phyloP scores from a whole-genome alignment of 2,888 invertebrate genomes.

The Metellina segmentata region DNA sequence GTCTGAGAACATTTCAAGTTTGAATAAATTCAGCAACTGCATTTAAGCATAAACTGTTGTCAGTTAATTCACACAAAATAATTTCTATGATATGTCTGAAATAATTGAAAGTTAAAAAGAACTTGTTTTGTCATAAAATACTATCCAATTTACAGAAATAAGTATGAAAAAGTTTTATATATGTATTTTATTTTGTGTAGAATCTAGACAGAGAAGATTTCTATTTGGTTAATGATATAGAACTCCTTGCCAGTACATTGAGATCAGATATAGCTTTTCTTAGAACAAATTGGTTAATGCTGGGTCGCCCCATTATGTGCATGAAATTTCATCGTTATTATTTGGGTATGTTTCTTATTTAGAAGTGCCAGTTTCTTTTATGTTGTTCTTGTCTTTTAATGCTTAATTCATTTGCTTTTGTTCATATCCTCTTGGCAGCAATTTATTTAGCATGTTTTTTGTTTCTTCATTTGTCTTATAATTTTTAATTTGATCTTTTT shows the following conservation, averaged over 20 bases:
- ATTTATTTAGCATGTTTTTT: not conserved
- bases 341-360: slow-evolving; percentile 71
- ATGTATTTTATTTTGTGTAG: slow-evolving; percentile 82
- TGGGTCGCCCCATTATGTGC: slow-evolving; percentile 97
- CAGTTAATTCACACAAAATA: too few relatives aligned
- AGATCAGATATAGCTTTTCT: slow-evolving; percentile 98
- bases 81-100: too few relatives aligned
- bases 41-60: too few relatives aligned
- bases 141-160: too few relatives aligned
- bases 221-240: slow-evolving; percentile 99
- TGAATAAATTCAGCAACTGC: too few relatives aligned
- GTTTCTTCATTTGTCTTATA: too few relatives aligned
- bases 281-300: slow-evolving; percentile 98
- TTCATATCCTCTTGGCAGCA: not conserved
- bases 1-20: too few relatives aligned
- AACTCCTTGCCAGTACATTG: slow-evolving; percentile 97
- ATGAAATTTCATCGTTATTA: slow-evolving; percentile 83
- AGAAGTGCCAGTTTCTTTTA: not conserved
- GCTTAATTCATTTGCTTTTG: not conserved
- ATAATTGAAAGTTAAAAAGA: too few relatives aligned
- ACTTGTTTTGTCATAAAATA: too few relatives aligned
- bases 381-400: slow-evolving; percentile 5
- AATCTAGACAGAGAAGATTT: slow-evolving; percentile 98
- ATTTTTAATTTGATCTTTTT: not conserved
- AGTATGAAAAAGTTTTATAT: slow-evolving; percentile 7